phyloP scores from a whole-genome alignment of 37 sponge, comb jelly and placozoan species.

The Dysidea cf. avara region DNA sequence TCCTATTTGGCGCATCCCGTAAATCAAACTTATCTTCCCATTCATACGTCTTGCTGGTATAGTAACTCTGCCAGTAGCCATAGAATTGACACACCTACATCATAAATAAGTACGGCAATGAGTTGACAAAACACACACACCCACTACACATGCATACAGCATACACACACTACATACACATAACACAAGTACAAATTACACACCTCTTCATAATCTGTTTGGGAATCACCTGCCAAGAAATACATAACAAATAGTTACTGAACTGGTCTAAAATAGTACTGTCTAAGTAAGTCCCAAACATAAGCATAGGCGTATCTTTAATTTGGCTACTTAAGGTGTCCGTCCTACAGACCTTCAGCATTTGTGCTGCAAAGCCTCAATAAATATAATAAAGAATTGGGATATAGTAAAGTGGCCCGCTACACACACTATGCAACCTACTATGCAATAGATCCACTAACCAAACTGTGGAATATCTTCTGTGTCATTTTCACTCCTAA shows the following conservation, averaged over 20 bases:
- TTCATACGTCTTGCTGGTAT: slow-evolving; percentile 71
- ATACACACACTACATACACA: not conserved
- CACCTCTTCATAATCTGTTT: slow-evolving; percentile 72
- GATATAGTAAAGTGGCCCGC: too few relatives aligned
- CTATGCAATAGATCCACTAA: not conserved
- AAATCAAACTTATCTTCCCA: slow-evolving; percentile 90
- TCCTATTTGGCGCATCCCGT: slow-evolving; percentile 76
- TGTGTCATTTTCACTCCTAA: slow-evolving; percentile 27
- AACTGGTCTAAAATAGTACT: too few relatives aligned
- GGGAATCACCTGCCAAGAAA: slow-evolving; percentile 25
- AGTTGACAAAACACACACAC: slow-evolving; percentile 1
- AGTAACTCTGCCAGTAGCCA: slow-evolving; percentile 94
- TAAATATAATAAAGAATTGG: too few relatives aligned
- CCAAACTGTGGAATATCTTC: slow-evolving; percentile 61
- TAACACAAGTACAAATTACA: too few relatives aligned
- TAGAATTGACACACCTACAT: slow-evolving; percentile 78
- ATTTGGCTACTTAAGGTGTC: too few relatives aligned
- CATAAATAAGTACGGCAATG: slow-evolving; percentile 11
- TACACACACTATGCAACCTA: too few relatives aligned
- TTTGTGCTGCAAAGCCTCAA: too few relatives aligned
- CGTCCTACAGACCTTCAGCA: too few relatives aligned
- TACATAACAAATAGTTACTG: not conserved
- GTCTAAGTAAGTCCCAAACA: too few relatives aligned
- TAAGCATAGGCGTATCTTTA: too few relatives aligned
- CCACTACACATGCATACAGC: not conserved